Percentiles rank a stretch among this genome's conserved stretches.
Evolutionary conservation across 2,797 vertebrate species (phyloP).

Genomic region (Anomalospiza imberbis): DNA sequence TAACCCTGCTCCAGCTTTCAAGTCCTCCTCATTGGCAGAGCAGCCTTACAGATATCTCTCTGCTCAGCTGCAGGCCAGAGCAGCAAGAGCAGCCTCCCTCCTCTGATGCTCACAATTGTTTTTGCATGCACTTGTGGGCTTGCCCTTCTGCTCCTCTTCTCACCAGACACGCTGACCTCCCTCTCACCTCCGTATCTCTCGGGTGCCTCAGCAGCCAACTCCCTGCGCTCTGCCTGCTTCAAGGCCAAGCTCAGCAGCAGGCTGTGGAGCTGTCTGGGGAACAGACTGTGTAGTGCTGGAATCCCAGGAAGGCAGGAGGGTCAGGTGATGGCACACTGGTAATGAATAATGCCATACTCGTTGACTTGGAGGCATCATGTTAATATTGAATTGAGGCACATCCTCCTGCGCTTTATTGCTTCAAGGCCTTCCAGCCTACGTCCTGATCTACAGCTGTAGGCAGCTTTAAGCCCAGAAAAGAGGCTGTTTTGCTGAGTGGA

Average conservation of each 20-base stretch:
- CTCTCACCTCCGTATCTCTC: not conserved
- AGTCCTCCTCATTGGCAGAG: not conserved
- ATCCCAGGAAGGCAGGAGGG: not conserved
- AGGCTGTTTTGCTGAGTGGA: not conserved
- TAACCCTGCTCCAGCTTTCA: not conserved
- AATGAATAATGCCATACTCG: not conserved
- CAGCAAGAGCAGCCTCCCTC: not conserved
- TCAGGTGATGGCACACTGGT: not conserved
- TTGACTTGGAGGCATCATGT: not conserved
- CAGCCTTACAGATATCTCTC: not conserved
- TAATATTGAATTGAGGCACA: not conserved
- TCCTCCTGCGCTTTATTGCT: not conserved
- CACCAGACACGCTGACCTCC: accelerated
- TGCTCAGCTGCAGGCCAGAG: not conserved
- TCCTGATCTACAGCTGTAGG: not conserved
- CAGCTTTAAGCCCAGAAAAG: not conserved
- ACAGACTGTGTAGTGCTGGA: not conserved
- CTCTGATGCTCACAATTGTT: not conserved
- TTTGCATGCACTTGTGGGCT: accelerated
- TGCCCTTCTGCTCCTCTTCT: not conserved
- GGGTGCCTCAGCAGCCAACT: not conserved
- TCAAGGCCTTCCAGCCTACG: not conserved
- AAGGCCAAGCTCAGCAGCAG: not conserved
- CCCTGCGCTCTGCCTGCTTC: not conserved
- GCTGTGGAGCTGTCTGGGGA: not conserved